Percentiles rank a stretch among this genome's conserved stretches.
Conservation (phyloP, 2,888 invertebrate genomes). For the Nemotelus nigrinus region DNA sequence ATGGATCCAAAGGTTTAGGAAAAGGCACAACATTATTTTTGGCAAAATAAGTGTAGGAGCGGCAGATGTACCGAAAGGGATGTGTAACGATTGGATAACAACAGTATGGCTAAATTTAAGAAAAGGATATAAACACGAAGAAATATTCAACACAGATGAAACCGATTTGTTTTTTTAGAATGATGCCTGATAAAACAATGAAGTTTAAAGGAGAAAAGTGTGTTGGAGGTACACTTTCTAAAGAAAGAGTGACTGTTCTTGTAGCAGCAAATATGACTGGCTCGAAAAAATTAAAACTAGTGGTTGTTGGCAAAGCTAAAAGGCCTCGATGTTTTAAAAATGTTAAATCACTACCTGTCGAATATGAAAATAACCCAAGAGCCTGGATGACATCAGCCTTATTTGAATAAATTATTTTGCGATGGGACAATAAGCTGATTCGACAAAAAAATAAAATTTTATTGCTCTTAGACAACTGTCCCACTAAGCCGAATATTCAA, state of each 20-base stretch:
- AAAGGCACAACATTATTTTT: slow-evolving; percentile 14
- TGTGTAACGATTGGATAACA: slow-evolving; percentile 10
- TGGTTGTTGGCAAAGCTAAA: neutral
- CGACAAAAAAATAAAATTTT: slow-evolving; percentile 17
- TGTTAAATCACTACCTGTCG: slow-evolving; percentile 17
- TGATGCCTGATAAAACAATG: slow-evolving; percentile 19
- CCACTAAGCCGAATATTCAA: neutral
- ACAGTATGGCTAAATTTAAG: slow-evolving; percentile 11
- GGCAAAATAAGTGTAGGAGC: slow-evolving; percentile 3
- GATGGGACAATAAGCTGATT: slow-evolving; percentile 14
- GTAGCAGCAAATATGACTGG: slow-evolving; percentile 12
- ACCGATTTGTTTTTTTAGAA: neutral
- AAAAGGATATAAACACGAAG: slow-evolving; percentile 1
- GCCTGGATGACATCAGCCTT: neutral
- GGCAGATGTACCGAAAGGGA: slow-evolving; percentile 7
- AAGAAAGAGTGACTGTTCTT: slow-evolving; percentile 14
- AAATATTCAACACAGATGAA: slow-evolving; percentile 27
- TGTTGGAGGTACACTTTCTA: slow-evolving; percentile 12
- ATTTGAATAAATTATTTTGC: slow-evolving; percentile 10
- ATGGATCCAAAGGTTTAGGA: neutral
- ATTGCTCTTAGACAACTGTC: slow-evolving; percentile 14
- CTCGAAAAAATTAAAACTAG: neutral
- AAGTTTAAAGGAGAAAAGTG: slow-evolving; percentile 13
- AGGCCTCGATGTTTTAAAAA: slow-evolving; percentile 17
- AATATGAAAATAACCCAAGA: neutral